Evolutionary conservation across 2,113 vertebrate genomes (phyloP).

Genomic region (Tragelaphus scriptus): DNA sequence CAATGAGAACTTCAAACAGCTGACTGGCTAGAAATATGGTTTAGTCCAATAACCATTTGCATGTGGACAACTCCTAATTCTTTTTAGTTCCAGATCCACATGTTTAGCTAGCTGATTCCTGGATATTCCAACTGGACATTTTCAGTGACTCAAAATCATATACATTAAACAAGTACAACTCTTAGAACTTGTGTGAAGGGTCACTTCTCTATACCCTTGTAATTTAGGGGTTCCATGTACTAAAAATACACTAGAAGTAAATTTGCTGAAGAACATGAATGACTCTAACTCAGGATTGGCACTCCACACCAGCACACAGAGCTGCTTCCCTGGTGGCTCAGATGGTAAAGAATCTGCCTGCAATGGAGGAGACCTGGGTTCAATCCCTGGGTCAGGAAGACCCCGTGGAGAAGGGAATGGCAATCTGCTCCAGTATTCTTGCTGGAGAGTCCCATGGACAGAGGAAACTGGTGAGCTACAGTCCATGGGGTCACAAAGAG

Average conservation of each 20-base stretch:
- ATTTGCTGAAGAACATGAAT: background rate
- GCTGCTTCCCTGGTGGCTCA: background rate
- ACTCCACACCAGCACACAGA: background rate
- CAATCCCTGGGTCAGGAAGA: background rate
- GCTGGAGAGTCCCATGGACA: background rate
- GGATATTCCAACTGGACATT: background rate
- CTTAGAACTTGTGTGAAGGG: background rate
- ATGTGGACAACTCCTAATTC: background rate
- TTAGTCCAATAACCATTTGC: background rate
- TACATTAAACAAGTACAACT: background rate
- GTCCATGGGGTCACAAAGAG: background rate
- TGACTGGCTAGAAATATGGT: background rate
- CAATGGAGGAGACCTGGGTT: background rate
- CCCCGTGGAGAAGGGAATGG: background rate
- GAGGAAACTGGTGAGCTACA: background rate
- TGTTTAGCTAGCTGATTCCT: background rate
- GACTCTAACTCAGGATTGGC: background rate
- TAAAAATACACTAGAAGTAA: background rate
- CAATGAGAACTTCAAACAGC: slow-evolving; percentile 1
- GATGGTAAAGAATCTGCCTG: background rate
- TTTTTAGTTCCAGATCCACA: background rate
- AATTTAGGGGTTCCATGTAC: background rate
- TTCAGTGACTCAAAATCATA: background rate
- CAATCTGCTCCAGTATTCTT: background rate
- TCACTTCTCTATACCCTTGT: background rate